Base-by-base conservation (phyloP, 2,888 invertebrate species). In the Synanthedon formicaeformis region DNA sequence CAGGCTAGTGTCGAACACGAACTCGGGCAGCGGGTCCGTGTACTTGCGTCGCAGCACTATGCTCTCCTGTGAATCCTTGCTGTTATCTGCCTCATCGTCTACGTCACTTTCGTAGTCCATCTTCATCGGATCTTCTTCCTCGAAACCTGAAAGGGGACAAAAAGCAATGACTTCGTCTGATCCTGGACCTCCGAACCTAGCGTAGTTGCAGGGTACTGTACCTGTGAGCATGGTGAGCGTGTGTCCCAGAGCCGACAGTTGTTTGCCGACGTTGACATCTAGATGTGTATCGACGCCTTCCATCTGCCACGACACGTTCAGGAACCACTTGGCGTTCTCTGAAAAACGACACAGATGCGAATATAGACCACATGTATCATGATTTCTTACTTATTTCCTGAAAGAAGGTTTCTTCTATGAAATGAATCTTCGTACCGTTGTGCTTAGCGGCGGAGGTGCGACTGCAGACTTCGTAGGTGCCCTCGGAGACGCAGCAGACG, bases 221-320 rank as follows among this genome's bases (percentile, higher is more conserved):
- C 96, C 97, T 0, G 98, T 97, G 50, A 99, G 88, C 90, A 97
- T 96, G 0, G 99, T 98, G 53, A 99, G 90, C 0, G 99, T 99
- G 75, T 97, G 96, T 0, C 98, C 97, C 41, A 99, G 88, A 0
- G 97, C 94, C 0, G 97, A 97, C 27, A 99, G 87, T 70, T 98
- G 96, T 76, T 98, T 97, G 52, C 99, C 99, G 49, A 99, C 96
- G 75, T 95, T 96, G 0, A 97, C 96, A 78, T 98, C 98, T 54
- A 98, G 83, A 75, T 98, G 97, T 60, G 98, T 97, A 71, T 98
- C 98, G 8, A 98, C 97, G 51, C 99, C 99, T 77, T 98, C 96
- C 99, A 99, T 99, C 84, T 98, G 95, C 97, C 99, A 99, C 59
- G 96, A 94, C 1, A 99, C 97, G 80, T 98, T 98, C 55, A 99